Base-by-base conservation (phyloP, 1,140 invertebrate genomes). In the Alviniconcha marisindica region DNA sequence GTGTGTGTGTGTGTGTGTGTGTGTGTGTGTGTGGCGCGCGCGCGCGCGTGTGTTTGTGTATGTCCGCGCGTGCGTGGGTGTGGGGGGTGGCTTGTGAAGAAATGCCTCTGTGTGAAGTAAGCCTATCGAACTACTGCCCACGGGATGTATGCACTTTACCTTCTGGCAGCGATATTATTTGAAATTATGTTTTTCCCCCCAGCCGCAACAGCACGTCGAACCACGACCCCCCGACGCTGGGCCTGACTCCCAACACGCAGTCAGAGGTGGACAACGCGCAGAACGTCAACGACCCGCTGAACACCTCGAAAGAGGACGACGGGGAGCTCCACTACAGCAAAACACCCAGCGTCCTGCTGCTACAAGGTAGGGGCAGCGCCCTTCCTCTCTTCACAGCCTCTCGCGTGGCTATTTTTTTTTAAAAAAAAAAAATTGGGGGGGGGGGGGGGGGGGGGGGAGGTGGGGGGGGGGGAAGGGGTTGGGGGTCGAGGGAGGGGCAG, bases 211-310 rank as follows among this genome's bases (percentile, higher is more conserved):
- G 21, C 69, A 71, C 69, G 36, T 40, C 36, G 40, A 33, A 40
- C 36, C 69, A 71, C 69, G 69, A 71, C 33, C 69, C 69, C 18
- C 69, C 69, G 36, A 71, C 69, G 36, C 69, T 71, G 69, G 69
- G 69, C 1, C 31, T 71, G 69, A 71, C 69, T 33, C 24, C 44
- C 44, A 48, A 10, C 69, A 71, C 36, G 2, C 69, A 71, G 15
- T 24, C 69, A 15, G 69, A 36, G 12, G 40, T 15, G 36, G 69
- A 18, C 5, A 36, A 71, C 5, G 36, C 36, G 69, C 69, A 31
- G 24, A 2, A 7, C 33, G 36, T 38, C 15, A 18, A 18, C 33
- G 36, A 38, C 10, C 38, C 40, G 69, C 18, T 71, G 69, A 71
- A 24, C 18, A 71, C 69, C 31, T 71, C 33, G 69, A 33, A 18